phyloP scores from a whole-genome alignment of 2,113 vertebrate genomes.

The Accipiter cooperii region DNA sequence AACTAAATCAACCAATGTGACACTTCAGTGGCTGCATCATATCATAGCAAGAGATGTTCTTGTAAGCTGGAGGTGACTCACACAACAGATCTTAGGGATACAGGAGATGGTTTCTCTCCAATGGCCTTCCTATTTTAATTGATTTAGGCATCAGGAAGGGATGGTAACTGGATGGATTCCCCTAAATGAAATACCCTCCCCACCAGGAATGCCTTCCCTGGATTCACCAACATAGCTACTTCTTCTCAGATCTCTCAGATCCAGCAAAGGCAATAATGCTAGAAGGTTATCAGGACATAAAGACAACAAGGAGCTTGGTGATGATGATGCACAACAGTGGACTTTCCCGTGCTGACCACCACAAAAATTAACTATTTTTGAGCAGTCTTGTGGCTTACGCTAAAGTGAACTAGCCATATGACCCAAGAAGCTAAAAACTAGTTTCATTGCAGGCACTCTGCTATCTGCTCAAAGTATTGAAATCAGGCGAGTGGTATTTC shows the following conservation, averaged over 20 bases:
- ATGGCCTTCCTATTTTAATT: neutral
- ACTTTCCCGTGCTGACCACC: neutral
- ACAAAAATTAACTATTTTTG: neutral
- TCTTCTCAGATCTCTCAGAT: neutral
- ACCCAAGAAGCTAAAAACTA: neutral
- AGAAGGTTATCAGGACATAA: neutral
- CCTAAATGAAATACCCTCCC: neutral
- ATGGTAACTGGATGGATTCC: neutral
- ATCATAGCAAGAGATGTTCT: neutral
- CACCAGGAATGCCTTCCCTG: neutral
- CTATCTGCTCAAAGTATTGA: neutral
- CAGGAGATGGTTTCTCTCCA: neutral
- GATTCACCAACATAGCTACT: neutral
- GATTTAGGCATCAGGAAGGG: neutral
- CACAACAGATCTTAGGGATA: neutral
- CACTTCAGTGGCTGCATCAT: neutral
- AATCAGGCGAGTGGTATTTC: neutral
- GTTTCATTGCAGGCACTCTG: neutral
- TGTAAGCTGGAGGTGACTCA: neutral
- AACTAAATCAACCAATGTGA: neutral
- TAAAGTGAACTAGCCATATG: neutral
- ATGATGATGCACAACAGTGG: neutral
- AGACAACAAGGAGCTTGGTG: neutral
- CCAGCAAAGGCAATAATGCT: neutral
- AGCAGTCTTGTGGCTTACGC: neutral